phyloP scores from a whole-genome alignment of 2,888 invertebrate genomes.

The Caenorhabditis auriculariae region DNA sequence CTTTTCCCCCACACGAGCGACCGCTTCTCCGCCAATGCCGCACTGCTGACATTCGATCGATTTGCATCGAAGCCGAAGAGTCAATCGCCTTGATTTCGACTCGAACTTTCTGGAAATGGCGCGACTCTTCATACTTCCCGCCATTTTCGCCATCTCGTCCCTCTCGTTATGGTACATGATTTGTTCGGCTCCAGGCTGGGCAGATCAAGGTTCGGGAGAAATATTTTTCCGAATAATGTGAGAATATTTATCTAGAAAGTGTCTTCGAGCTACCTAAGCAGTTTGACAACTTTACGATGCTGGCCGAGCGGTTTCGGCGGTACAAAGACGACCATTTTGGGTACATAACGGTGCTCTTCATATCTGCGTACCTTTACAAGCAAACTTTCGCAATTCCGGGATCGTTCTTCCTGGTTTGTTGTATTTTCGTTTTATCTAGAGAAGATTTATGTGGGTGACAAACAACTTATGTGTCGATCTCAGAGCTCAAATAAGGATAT shows the following conservation, averaged over 20 bases:
- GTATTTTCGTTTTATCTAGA: background rate
- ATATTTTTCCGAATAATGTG: background rate
- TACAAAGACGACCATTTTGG: slow-evolving; percentile 67
- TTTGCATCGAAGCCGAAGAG: too few relatives aligned
- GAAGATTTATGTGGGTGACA: too few relatives aligned
- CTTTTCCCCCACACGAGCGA: too few relatives aligned
- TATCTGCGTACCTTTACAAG: slow-evolving; percentile 70
- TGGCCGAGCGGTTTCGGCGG: slow-evolving; percentile 63
- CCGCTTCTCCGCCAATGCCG: too few relatives aligned
- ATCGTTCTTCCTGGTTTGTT: slow-evolving; percentile 70
- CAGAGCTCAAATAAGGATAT: too few relatives aligned
- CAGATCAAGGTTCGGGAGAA: slow-evolving; percentile 32
- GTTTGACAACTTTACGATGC: slow-evolving; percentile 61
- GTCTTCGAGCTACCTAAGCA: slow-evolving; percentile 58
- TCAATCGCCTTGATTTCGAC: too few relatives aligned
- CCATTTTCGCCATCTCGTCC: slow-evolving; percentile 56
- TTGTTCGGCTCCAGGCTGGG: slow-evolving; percentile 59
- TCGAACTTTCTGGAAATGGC: too few relatives aligned
- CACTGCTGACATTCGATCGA: too few relatives aligned
- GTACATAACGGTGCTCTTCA: slow-evolving; percentile 69
- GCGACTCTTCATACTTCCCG: slow-evolving; percentile 58
- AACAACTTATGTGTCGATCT: too few relatives aligned
- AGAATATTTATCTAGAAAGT: too few relatives aligned
- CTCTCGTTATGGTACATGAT: slow-evolving; percentile 59
- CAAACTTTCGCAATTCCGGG: slow-evolving; percentile 73